Conservation (phyloP, 2,888 invertebrate genomes). For the Andrena dorsata region DNA sequence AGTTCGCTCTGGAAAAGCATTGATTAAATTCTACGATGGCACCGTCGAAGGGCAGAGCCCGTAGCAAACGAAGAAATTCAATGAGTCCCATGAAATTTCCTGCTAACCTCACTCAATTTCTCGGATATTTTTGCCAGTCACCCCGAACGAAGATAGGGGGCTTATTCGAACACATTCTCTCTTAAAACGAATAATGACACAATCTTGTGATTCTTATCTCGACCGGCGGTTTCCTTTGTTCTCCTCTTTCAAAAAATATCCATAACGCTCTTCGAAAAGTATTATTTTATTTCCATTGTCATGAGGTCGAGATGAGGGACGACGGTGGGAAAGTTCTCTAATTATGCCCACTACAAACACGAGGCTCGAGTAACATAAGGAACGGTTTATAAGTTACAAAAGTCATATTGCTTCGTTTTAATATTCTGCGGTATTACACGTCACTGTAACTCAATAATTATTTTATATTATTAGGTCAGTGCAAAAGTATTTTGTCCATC, state of each 20-base stretch:
- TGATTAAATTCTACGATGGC: conserved; percentile 3
- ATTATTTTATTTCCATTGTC: conserved; percentile 31
- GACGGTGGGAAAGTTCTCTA: neutral
- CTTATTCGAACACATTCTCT: conserved; percentile 39
- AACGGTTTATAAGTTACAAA: neutral
- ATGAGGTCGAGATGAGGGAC: neutral
- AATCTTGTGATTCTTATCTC: conserved; percentile 59
- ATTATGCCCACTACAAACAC: neutral
- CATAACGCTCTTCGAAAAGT: conserved; percentile 13
- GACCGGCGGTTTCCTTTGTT: conserved; percentile 39
- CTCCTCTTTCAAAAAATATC: conserved; percentile 22
- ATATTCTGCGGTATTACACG: no score
- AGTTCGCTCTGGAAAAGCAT: neutral
- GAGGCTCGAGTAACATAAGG: neutral
- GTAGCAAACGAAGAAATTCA: conserved; percentile 66
- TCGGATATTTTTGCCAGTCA: conserved; percentile 56
- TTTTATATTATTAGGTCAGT: no score
- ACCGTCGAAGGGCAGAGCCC: neutral
- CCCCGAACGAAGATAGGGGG: conserved; percentile 23
- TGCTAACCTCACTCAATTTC: conserved; percentile 37
- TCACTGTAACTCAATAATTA: no score
- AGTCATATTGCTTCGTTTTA: neutral
- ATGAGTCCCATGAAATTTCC: conserved; percentile 61
- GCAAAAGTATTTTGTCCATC: no score
- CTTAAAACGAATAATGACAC: conserved; percentile 45